Evolutionary conservation across 2,888 invertebrate species (phyloP), one percentile per base, ranked within the genome.

Genomic region (Synergus laeviventris): DNA sequence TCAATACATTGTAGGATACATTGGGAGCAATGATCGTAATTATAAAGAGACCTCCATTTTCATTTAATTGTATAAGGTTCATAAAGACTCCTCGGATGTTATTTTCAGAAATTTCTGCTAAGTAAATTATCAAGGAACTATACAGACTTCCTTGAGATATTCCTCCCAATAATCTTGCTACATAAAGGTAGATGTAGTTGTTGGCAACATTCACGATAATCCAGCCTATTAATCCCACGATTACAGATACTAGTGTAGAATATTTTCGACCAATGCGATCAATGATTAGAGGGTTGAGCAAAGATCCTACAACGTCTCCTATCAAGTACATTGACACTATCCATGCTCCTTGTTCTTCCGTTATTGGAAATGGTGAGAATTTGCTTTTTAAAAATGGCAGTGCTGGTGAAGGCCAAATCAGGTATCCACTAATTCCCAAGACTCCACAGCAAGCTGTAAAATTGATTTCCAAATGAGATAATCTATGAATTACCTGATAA

Each of bases 71-170:
- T 14, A 92, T 91, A 16, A 93, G 91, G 0, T 93, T 92, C 2
- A 93, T 93, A 3, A 94, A 86, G 31, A 93, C 89, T 0, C 94
- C 94, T 38, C 94, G 88, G 49, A 93, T 91, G 36, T 92, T 91
- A 39, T 92, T 92, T 73, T 93, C 92, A 0, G 93, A 91, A 64
- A 93, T 93, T 88, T 94, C 94, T 2, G 92, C 93, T n/a, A 94
- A 90, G 85, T 94, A 94, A 84, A 94, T 92, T 0, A 94, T 93
- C 3, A 92, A 89, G 1, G 92, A 91, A 56, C 92, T 91, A 70
- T 91, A 92, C 12, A 91, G 87, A 75, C 92, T 90, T 1, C 91
- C 91, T 76, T 90, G 88, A 8, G 91, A 92, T 54, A 92, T 87
- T 0, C 93, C 93, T 31, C 91, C 91, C 31, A 92, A 80, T 31